A percentile compares a stretch with the other conserved stretches of the same genome.
Conservation (phyloP, 2,888 invertebrate genomes). For the Vandiemenella viatica region DNA sequence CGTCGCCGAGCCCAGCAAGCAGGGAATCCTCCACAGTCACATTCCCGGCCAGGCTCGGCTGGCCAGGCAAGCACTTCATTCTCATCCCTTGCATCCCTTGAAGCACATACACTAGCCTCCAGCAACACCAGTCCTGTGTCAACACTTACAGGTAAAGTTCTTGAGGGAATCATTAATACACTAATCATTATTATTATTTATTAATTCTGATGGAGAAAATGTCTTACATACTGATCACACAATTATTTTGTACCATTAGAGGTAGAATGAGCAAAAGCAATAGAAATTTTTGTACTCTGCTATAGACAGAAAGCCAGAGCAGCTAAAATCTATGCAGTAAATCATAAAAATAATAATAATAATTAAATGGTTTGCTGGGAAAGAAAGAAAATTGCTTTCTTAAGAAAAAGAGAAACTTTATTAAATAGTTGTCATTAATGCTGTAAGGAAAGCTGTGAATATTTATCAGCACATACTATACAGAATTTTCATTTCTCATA, state of each 20-base stretch:
- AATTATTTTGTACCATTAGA: too few species aligned
- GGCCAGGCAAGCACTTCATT: constrained; percentile 30
- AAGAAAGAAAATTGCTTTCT: too few species aligned
- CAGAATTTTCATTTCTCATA: background rate
- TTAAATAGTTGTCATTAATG: too few species aligned
- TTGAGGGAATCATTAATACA: too few species aligned
- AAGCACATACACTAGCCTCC: constrained; percentile 52
- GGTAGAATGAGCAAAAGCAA: background rate
- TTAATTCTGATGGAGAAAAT: too few species aligned
- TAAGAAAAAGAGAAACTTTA: too few species aligned
- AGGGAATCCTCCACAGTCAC: constrained; percentile 29
- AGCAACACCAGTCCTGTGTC: constrained; percentile 82
- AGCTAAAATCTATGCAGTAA: too few species aligned
- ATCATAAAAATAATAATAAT: too few species aligned
- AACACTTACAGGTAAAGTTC: constrained; percentile 58
- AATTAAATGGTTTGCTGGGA: too few species aligned
- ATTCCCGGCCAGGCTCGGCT: constrained; percentile 8
- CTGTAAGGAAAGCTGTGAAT: too few species aligned
- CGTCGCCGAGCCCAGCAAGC: constrained; percentile 32
- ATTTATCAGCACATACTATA: background rate
- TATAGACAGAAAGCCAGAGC: too few species aligned
- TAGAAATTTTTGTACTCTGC: background rate
- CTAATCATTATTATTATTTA: background rate
- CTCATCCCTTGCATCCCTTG: constrained; percentile 38
- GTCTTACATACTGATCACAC: too few species aligned